These are phyloP conservation scores for Netelia virgata DNA, from an alignment of 2,888 invertebrate genomes.

Conservation along the genomic window DNA sequence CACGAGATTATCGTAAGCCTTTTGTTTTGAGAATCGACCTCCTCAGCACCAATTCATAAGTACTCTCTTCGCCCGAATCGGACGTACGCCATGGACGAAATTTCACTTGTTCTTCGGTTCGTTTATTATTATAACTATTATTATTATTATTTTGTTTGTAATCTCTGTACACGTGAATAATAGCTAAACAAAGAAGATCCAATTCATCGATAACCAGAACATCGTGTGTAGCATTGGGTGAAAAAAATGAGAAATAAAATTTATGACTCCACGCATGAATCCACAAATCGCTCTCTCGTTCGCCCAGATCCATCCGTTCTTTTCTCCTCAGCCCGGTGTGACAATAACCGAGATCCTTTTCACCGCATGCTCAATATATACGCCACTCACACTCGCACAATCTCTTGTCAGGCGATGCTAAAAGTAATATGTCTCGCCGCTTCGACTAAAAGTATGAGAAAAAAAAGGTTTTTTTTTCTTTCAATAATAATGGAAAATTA, in stretches of 20 bases:
- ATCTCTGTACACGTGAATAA: constrained; percentile 48
- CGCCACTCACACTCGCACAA: constrained; percentile 25
- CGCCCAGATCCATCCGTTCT: constrained; percentile 57
- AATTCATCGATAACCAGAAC: constrained; percentile 31
- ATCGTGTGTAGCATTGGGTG: constrained; percentile 25
- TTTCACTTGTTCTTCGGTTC: constrained; percentile 40
- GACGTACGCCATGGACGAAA: constrained; percentile 63
- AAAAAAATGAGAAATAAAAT: constrained; percentile 42
- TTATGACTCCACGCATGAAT: constrained; percentile 63
- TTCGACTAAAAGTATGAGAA: constrained; percentile 71
- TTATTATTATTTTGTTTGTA: not conserved
- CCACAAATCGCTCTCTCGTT: constrained; percentile 54
- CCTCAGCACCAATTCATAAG: not conserved
- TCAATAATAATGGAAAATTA: not conserved
- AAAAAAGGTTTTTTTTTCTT: constrained; percentile 1
- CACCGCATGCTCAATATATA: constrained; percentile 50
- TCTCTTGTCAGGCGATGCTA: constrained; percentile 64
- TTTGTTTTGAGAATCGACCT: not conserved
- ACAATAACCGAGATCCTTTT: constrained; percentile 34
- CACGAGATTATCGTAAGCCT: constrained; percentile 29
- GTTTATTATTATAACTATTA: not conserved
- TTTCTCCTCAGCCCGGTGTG: constrained; percentile 57
- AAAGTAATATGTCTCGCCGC: constrained; percentile 80
- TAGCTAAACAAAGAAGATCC: constrained; percentile 51
- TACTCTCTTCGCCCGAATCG: constrained; percentile 19